Evolutionary conservation across 2,797 vertebrate genomes (phyloP), one percentile per base, ranked within the genome.

Genomic region (Chrysolophus pictus): DNA sequence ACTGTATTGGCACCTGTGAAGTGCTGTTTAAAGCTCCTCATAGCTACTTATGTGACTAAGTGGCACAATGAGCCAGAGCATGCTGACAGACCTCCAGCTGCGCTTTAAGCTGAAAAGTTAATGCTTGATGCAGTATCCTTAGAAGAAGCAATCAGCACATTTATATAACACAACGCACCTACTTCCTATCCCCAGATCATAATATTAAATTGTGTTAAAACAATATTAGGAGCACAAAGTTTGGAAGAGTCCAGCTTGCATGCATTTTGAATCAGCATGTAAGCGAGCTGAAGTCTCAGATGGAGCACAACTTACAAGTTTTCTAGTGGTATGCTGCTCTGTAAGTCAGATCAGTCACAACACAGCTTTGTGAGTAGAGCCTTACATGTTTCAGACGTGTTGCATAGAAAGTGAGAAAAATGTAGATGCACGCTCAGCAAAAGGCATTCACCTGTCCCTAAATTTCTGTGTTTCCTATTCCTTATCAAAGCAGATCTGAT

Each of bases 201-300:
- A 93, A 97, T 96, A 97, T 97, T 96, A 49, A 26, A 24, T 49
- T 14, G 75, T 97, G 94, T 95, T 97, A 93, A 97, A 97, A 96
- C 92, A 87, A 87, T 95, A 96, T 96, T 96, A 97, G 82, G 82
- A 64, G 49, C 93, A 93, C 11, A 75, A 58, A 87, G 82, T 95
- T 97, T 4, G 39, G 81, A 51, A 96, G 97, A 76, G 84, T 69
- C 90, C 89, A 69, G 19, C 47, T 97, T 84, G 86, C 47, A 80
- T 96, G 91, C 88, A 51, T 6, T 88, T 82, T 0, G 2, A 96
- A 98, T 98, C 97, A 97, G 93, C 97, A 97, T 97, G 94, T 96
- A 98, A 96, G 97, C 97, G 95, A 97, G 86, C 84, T 96, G 96
- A 95, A 95, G 96, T 91, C 90, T 86, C 87, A 94, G 88, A 96